Evolutionary conservation across 1,140 invertebrate species (phyloP).

Genomic region (Cotesia vestalis): DNA sequence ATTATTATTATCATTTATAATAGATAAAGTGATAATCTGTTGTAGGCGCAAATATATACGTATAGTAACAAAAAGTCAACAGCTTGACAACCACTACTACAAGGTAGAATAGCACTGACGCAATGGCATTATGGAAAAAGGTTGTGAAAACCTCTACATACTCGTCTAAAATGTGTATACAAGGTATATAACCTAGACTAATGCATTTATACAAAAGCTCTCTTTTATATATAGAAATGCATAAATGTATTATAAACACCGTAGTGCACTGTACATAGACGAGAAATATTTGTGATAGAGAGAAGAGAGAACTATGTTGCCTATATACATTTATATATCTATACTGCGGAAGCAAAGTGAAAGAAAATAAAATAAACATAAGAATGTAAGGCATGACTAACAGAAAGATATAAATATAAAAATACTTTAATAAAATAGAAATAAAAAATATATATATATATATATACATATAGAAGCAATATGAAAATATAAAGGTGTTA

Average conservation of each 20-base stretch:
- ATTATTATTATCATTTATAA: too few relatives aligned
- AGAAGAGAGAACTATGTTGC: background rate
- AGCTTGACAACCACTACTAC: background rate
- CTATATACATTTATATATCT: background rate
- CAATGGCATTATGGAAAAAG: constrained; percentile 7
- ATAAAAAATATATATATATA: too few relatives aligned
- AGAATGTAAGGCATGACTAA: too few relatives aligned
- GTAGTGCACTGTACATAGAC: background rate
- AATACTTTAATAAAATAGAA: too few relatives aligned
- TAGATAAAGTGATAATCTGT: background rate
- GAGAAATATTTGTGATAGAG: constrained; percentile 1
- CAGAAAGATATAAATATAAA: too few relatives aligned
- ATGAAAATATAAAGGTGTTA: background rate
- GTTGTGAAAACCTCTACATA: background rate
- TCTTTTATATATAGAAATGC: background rate
- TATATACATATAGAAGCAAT: background rate
- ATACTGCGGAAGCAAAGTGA: background rate
- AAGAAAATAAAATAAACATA: too few relatives aligned
- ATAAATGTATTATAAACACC: constrained; percentile 21
- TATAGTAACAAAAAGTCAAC: too few relatives aligned
- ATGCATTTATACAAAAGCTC: constrained; percentile 18
- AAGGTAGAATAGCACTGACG: background rate
- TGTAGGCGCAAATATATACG: background rate
- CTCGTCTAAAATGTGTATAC: too few relatives aligned
- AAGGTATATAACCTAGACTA: background rate